Base-by-base conservation (phyloP, 2,113 vertebrate genomes). In the Saimiri boliviensis region DNA sequence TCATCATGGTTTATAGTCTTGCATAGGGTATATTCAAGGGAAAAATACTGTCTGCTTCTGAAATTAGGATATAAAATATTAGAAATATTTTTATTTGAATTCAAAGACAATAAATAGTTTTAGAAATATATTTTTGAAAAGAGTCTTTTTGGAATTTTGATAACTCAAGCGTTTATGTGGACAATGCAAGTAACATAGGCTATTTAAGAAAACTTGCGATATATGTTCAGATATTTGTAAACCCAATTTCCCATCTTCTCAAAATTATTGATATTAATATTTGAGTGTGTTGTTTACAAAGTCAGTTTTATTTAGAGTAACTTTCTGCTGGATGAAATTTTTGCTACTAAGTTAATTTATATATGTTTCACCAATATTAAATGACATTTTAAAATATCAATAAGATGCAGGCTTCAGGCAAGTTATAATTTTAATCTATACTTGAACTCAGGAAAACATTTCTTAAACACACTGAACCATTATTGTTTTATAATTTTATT, bases 311-410 rank as follows among this genome's bases (percentile, higher is more conserved):
- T 86, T 92, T 94, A 87, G 9, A 27, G 82, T 97, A 89, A 79
- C 10, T 95, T 97, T 95, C 86, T 95, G 54, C 42, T 49, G 79
- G 94, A 85, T 35, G 73, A 90, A 93, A 95, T 94, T 92, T 93
- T 89, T 92, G 42, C 83, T 94, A 76, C 91, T 95, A 23, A 47
- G 70, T 3, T 0, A 93, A 66, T 96, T 97, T 96, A 85, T 93
- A 20, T 68, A 68, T 97, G 81, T 97, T 98, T 68, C 89, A 56
- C 81, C 94, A 98, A 97, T 95, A 97, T 97, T 92, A 89, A 98
- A 94, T 98, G 98, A 94, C 97, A 98, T 98, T 98, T 98, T 73
- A 66, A 98, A 99, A 98, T 98, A 98, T 96, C 98, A 98, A 82
- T 98, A 99, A 98, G 97, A 98, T 97, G 71, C 95, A 97, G 87